Base-by-base conservation (phyloP, 2,888 invertebrate genomes). In the Lithophane ornitopus region DNA sequence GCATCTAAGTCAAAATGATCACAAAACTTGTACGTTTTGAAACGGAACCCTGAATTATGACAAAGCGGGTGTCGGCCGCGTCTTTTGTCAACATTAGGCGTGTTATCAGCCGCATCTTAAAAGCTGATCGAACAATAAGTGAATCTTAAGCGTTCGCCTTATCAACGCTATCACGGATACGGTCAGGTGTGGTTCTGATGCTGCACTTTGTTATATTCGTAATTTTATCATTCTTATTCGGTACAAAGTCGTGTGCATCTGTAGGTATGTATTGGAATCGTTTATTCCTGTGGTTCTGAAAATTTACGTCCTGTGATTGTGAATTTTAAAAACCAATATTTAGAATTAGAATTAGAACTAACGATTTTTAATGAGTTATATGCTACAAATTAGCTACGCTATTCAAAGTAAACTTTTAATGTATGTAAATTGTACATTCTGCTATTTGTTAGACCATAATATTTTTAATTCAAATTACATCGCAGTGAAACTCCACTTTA, bases 61-160 rank as follows among this genome's bases (percentile, higher is more conserved):
- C 93, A 93, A 93, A 94, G 94, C 89, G 87, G 79, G 84, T 89
- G 93, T 90, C 92, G 89, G 93, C 90, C 91, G 89, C 90, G 86
- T 93, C 95, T 93, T 96, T 96, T 96, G 96, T 96, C 96, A 96
- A 94, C 95, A 95, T 96, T 95, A 93, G 85, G 77, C 75, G 88
- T 90, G 63, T 82, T 95, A 96, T 96, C 96, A 87, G 85, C 86
- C 54, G 78, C 92, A 96, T 96, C 96, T 96, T 94, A 96, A 96
- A 94, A 96, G 95, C 90, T 92, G 89, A 86, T 90, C 90, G 94
- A 94, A 96, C 96, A 96, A 96, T 95, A 95, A 96, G 93, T 95
- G 95, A 95, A 95, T 95, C 95, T 94, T 94, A 95, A 95, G 95
- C 93, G 94, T 91, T 93, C 86, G 83, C 88, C 93, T 94, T 96